Base-by-base conservation (phyloP, 2,888 invertebrate species). In the Caenorhabditis imperialis region DNA sequence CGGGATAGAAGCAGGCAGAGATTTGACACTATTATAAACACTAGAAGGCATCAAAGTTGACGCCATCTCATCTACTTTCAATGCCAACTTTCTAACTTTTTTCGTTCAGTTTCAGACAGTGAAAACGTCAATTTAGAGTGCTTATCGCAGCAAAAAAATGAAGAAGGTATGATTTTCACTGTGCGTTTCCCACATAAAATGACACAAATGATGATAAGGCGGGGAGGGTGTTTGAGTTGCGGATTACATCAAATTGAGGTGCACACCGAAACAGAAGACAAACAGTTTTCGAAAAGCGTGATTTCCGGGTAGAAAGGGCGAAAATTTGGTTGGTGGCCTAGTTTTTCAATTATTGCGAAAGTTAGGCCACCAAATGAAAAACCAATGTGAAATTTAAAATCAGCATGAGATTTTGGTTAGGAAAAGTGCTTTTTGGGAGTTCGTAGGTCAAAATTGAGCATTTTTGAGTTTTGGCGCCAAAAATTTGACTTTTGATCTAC, bases 231-330 rank as follows among this genome's bases (percentile, higher is more conserved):
- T 65, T 65, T 65, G 65, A 65, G 65, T 65, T 65, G 38, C 40
- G 65, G 65, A 65, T 65, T 65, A 65, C 65, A n/a, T 65, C 57
- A 57, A 65, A 57, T 65, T 65, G 38, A 40, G 65, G 65, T 57
- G 55, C 57, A 65, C 65, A 35, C 47, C 55, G 55, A 65, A 62
- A 62, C 53, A 62, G 62, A 62, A 62, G 62, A 53, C 62, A 62
- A 20, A 53, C 53, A n/a, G n/a, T n/a, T n/a, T n/a, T n/a, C n/a
- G n/a, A n/a, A n/a, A n/a, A n/a, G 51, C 61, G 40, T 61, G 18
- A 22, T 54, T 38, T 25, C 10, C 25, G 40, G 16, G 40, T 10
- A 27, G 37, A 16, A 54, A 25, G 16, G 6, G 30, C 6, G 10
- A 30, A 30, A 30, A 30, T 7, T 30, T 30, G 30, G 6, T 37